A percentile compares a stretch with the other conserved stretches of the same genome.
phyloP scores from a whole-genome alignment of 2,113 vertebrate genomes.

The Paramormyrops kingsleyae region DNA sequence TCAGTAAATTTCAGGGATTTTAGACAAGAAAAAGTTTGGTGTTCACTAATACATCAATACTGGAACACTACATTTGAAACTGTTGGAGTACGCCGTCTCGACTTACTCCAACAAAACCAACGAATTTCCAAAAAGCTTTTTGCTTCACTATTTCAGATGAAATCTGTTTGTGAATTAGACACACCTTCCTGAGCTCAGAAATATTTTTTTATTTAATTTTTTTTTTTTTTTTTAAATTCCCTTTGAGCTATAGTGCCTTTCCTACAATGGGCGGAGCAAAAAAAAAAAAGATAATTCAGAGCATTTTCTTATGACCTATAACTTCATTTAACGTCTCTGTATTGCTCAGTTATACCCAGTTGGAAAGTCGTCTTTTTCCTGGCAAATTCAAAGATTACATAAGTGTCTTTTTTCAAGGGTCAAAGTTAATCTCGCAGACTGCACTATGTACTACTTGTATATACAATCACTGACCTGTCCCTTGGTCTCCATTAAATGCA shows the following conservation, averaged over 20 bases:
- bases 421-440: background rate
- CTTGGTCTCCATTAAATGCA: background rate
- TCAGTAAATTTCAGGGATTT: background rate
- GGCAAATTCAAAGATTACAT: background rate
- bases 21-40: background rate
- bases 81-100: no score
- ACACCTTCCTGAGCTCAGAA: background rate
- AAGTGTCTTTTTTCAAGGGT: background rate
- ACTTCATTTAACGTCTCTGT: background rate
- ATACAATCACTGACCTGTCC: background rate
- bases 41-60: background rate
- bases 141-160: background rate
- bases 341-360: background rate
- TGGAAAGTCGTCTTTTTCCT: background rate
- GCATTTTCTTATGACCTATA: background rate
- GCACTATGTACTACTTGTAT: background rate
- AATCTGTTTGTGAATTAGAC: background rate
- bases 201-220: background rate
- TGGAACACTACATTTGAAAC: background rate
- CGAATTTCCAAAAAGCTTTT: background rate
- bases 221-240: background rate
- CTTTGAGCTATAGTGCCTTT: background rate
- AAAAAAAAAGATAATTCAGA: background rate
- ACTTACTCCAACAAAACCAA: no score
- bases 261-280: background rate